Evolutionary conservation across 2,113 vertebrate species (phyloP).

Genomic region (Orthonyx spaldingii): DNA sequence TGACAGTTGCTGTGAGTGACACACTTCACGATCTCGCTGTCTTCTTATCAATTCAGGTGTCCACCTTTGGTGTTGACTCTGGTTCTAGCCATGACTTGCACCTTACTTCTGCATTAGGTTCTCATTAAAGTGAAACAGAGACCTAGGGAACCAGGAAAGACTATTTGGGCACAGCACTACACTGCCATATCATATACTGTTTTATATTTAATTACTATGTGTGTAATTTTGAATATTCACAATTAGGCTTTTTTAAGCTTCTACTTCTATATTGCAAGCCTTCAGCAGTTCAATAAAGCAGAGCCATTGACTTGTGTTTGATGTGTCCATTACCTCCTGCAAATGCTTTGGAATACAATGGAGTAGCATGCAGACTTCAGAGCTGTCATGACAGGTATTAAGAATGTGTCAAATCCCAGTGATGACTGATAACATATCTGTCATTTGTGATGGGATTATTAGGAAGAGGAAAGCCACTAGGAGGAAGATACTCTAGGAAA

Average conservation of each 20-base stretch:
- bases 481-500: slow-evolving; percentile 42
- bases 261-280: background rate
- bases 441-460: slow-evolving; percentile 62
- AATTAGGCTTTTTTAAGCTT: background rate
- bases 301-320: slow-evolving; percentile 16
- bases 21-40: background rate
- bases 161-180: background rate
- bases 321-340: slow-evolving; percentile 42
- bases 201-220: background rate
- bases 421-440: slow-evolving; percentile 66
- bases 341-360: slow-evolving; percentile 54
- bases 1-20: background rate
- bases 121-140: background rate
- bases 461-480: slow-evolving; percentile 26
- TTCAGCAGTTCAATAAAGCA: slow-evolving; percentile 22
- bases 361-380: slow-evolving; percentile 22
- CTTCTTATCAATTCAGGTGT: background rate
- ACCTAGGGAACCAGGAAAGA: background rate
- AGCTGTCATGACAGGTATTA: slow-evolving; percentile 62
- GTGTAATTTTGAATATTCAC: background rate
- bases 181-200: background rate
- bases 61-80: background rate
- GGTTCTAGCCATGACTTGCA: background rate
- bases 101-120: background rate
- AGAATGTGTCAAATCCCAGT: slow-evolving; percentile 52